A percentile compares a stretch with the other conserved stretches of the same genome.
phyloP scores from a whole-genome alignment of 2,797 vertebrate species.

The Holocentrus rufus region DNA sequence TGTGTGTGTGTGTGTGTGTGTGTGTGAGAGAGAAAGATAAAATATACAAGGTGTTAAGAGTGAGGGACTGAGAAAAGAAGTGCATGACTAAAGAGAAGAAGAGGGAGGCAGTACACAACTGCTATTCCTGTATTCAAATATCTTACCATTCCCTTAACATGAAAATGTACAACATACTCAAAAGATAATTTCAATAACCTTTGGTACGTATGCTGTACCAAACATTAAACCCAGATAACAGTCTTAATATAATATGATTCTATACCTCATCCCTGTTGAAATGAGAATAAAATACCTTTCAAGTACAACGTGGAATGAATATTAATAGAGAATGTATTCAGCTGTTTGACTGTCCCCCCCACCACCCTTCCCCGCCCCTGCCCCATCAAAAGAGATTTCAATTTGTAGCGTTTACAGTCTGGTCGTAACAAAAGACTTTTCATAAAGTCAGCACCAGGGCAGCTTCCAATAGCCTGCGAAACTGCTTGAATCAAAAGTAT shows the following conservation, averaged over 20 bases:
- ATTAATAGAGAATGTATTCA: constrained; percentile 60
- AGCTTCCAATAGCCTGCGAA: constrained; percentile 70
- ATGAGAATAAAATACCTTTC: constrained; percentile 67
- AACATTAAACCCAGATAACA: constrained; percentile 76
- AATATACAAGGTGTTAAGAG: constrained; percentile 70
- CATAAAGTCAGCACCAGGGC: constrained; percentile 81
- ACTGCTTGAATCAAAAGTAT: constrained; percentile 66
- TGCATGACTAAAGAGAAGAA: constrained; percentile 65
- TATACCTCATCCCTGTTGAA: constrained; percentile 70
- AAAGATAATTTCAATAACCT: constrained; percentile 61
- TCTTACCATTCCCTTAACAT: constrained; percentile 68
- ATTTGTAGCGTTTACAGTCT: constrained; percentile 55
- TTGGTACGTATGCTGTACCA: constrained; percentile 71
- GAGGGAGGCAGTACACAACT: constrained; percentile 69
- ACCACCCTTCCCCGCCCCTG: constrained; percentile 35
- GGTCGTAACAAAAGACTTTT: constrained; percentile 68
- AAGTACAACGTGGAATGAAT: constrained; percentile 78
- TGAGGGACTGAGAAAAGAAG: constrained; percentile 65
- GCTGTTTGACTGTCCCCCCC: constrained; percentile 68
- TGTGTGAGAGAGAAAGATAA: constrained; percentile 49
- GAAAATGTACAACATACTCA: constrained; percentile 73
- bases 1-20: constrained; percentile 38
- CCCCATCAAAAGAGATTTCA: constrained; percentile 52
- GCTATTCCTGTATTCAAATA: constrained; percentile 65
- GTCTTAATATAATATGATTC: constrained; percentile 78